These are phyloP conservation scores for Xylophagus ater DNA, from an alignment of 2,888 invertebrate genomes.

Conservation along the genomic window DNA sequence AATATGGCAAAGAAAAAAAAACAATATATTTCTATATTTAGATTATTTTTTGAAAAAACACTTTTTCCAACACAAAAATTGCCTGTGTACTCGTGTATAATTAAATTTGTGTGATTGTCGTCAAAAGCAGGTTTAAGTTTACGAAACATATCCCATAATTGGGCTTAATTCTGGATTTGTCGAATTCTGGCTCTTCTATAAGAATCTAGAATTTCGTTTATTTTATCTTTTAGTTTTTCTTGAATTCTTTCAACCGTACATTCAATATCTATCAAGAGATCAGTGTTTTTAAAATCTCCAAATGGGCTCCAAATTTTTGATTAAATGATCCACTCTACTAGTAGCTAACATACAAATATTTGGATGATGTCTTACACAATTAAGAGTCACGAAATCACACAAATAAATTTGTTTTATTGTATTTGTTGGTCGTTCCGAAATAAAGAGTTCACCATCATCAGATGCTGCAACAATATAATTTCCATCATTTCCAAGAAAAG, in stretches of 20 bases:
- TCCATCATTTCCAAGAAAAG: slow-evolving; percentile 66
- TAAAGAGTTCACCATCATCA: slow-evolving; percentile 91
- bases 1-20: no score
- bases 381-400: slow-evolving; percentile 90
- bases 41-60: no score
- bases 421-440: slow-evolving; percentile 84
- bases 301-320: slow-evolving; percentile 86
- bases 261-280: slow-evolving; percentile 28
- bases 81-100: no score
- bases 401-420: slow-evolving; percentile 76
- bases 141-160: no score
- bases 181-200: no score
- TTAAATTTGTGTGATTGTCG: no score
- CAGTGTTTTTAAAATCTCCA: slow-evolving; percentile 25
- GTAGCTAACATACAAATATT: slow-evolving; percentile 80
- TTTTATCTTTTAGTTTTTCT: slow-evolving; percentile 86
- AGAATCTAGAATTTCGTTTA: no score
- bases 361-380: slow-evolving; percentile 92
- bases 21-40: no score
- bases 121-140: no score
- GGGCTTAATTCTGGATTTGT: no score
- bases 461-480: slow-evolving; percentile 62
- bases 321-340: slow-evolving; percentile 88
- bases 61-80: no score
- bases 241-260: slow-evolving; percentile 68